Percentiles rank a stretch among this genome's conserved stretches.
These are phyloP conservation scores for Gallinago media DNA, from an alignment of 2,113 vertebrate genomes.

Conservation along the genomic window DNA sequence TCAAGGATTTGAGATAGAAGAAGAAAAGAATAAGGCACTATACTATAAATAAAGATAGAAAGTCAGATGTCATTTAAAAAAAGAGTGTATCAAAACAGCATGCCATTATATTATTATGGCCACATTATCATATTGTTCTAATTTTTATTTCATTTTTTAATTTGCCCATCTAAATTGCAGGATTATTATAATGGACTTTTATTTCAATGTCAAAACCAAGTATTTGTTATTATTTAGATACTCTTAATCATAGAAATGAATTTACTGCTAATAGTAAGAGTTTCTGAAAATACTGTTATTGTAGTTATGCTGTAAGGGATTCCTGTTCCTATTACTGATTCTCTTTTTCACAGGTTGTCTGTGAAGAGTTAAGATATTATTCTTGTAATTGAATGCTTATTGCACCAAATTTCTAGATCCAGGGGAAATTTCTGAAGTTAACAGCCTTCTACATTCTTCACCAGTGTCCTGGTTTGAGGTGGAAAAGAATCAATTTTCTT, in stretches of 20 bases:
- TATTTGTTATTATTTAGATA: not conserved
- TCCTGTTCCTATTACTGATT: not conserved
- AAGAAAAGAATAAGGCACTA: not conserved
- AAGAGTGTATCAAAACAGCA: not conserved
- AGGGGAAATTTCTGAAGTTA: not conserved
- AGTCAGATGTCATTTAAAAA: not conserved
- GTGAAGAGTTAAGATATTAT: not conserved
- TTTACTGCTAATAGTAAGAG: not conserved
- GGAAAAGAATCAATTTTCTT: not conserved
- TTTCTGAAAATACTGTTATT: not conserved
- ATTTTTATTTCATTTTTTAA: not conserved
- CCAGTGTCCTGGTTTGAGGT: not conserved
- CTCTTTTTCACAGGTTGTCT: not conserved
- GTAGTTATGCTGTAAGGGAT: not conserved
- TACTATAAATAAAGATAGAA: not conserved
- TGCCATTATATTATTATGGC: not conserved
- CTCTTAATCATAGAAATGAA: not conserved
- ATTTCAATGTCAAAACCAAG: not conserved
- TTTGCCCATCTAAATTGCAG: not conserved
- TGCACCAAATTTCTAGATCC: not conserved
- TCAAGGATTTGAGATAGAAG: not conserved
- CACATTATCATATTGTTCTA: not conserved
- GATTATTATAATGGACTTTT: not conserved
- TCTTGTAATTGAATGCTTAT: not conserved
- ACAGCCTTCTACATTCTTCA: not conserved